Conservation (phyloP, 2,113 vertebrate species). For the Suncus etruscus region DNA sequence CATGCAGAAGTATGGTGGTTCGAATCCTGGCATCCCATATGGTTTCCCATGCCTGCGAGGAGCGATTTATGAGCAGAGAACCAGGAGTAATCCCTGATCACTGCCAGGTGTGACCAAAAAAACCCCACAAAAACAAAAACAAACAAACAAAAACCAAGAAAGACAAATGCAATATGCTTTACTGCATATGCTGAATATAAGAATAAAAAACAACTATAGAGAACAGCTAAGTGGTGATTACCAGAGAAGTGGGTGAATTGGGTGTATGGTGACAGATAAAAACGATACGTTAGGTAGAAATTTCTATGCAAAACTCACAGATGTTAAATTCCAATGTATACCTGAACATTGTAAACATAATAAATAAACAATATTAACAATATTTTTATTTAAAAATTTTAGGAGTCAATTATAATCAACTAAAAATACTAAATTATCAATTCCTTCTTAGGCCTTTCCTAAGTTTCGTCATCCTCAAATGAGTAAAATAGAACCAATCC, state of each 20-base stretch:
- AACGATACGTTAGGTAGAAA: neutral
- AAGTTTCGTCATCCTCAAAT: neutral
- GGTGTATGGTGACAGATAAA: neutral
- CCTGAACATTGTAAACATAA: neutral
- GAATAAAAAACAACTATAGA: neutral
- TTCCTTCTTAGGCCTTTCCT: neutral
- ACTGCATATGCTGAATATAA: neutral
- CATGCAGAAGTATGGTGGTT: too few species aligned
- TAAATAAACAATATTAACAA: neutral
- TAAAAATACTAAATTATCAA: neutral
- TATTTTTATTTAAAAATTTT: neutral
- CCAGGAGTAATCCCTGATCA: too few species aligned
- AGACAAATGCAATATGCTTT: neutral
- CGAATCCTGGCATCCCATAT: too few species aligned
- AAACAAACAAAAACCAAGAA: neutral
- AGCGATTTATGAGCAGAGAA: too few species aligned
- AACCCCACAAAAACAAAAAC: too few species aligned
- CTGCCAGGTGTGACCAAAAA: too few species aligned
- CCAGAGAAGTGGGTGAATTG: neutral
- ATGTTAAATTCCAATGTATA: neutral
- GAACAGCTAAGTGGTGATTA: neutral
- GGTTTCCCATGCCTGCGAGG: too few species aligned
- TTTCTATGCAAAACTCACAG: neutral
- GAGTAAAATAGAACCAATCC: neutral
- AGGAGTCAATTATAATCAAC: neutral